Base-by-base conservation (phyloP, 2,113 vertebrate genomes). In the Poeciliopsis occidentalis region DNA sequence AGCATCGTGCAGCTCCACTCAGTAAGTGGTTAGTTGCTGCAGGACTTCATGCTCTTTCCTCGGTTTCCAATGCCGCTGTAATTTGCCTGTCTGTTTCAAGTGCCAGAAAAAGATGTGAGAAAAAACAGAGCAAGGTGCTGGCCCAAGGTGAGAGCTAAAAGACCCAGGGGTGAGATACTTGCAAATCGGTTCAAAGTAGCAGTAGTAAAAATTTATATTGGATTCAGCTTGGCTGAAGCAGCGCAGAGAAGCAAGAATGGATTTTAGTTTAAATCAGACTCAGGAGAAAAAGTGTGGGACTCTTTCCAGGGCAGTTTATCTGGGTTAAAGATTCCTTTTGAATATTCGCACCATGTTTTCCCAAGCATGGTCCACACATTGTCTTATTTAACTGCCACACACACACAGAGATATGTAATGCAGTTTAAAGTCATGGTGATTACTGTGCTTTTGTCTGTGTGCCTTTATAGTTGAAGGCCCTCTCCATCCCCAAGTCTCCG, bases 401-500 rank as follows among this genome's bases (percentile, higher is more conserved):
- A 85, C 71, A 64, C 60, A 79, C 69, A 70, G 27, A 63, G n/a
- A 74, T 26, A 75, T 39, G 78, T 30, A 74, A 67, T 75, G 37
- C 64, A 71, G 71, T 83, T 87, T 80, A 77, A 79, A 87, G 81
- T 89, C 87, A 81, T 61, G 80, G 83, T 72, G 82, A 91, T 93
- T 84, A 85, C 76, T 76, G 80, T n/a, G 27, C 82, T 84, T 87
- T 87, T 81, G 72, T 70, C 76, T 87, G 79, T 82, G 64, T 81
- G 82, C 67, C 61, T 82, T 82, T 66, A 71, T 74, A 86, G 62
- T 87, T 41, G 11, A 79, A 79, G 30, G 71, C 67, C 37, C 29
- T 70, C 61, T 61, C 37, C 67, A 15, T 67, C 24, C 80, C 62
- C 2, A 0, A 19, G 62, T 60, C 71, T 69, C 76, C 11, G 71